Percentiles rank a stretch among this genome's conserved stretches.
Conservation (phyloP, 2,113 vertebrate genomes). For the Tonatia bakeri region DNA sequence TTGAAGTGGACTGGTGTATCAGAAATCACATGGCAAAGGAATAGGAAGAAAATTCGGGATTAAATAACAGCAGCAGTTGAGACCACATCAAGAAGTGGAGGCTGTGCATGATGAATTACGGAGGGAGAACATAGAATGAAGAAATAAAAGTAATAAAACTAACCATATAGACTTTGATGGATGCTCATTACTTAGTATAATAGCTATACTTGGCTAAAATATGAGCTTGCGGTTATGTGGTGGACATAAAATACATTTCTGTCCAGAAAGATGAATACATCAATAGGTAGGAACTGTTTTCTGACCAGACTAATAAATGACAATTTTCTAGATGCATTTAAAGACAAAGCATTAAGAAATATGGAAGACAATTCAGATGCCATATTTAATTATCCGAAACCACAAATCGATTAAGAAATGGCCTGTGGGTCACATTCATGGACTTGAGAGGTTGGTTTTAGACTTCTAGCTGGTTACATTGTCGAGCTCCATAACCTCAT, state of each 20-base stretch:
- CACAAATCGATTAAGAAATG: neutral
- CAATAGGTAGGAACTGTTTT: neutral
- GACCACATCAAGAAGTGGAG: neutral
- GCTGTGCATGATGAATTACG: neutral
- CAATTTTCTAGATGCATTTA: slow-evolving; percentile 24
- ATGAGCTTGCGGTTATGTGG: neutral
- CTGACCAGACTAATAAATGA: slow-evolving; percentile 6
- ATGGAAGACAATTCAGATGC: neutral
- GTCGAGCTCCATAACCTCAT: neutral
- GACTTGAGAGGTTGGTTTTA: neutral
- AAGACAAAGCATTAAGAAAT: neutral
- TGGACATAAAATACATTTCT: neutral
- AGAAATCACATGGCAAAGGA: neutral
- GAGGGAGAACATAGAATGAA: neutral
- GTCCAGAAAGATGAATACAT: neutral
- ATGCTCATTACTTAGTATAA: neutral
- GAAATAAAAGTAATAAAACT: neutral
- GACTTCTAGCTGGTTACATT: neutral
- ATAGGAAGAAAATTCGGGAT: neutral
- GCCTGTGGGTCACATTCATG: neutral
- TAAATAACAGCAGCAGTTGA: neutral
- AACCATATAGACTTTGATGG: neutral
- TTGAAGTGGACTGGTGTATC: neutral
- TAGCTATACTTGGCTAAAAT: neutral
- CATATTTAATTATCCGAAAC: neutral